Conservation (phyloP, 1,140 invertebrate genomes). For the Atopsyche davidsoni region DNA sequence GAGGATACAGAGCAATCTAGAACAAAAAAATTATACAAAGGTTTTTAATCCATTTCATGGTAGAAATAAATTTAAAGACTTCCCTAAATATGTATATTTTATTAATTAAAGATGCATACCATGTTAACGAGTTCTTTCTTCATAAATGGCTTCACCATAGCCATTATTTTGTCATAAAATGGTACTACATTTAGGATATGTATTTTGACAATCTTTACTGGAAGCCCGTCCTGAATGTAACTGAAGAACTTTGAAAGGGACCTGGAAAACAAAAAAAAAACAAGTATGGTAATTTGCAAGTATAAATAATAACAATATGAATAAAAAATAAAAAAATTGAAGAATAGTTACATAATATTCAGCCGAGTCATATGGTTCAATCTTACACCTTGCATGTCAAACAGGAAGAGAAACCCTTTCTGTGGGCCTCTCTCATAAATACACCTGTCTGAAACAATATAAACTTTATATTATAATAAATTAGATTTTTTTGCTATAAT, state of each 20-base stretch:
- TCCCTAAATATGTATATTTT: no score
- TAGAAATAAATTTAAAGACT: no score
- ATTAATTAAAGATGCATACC: constrained; percentile 1
- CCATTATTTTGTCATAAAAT: not conserved
- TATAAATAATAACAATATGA: not conserved
- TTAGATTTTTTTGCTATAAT: no score
- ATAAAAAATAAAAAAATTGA: not conserved
- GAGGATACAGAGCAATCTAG: constrained; percentile 42
- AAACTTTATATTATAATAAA: no score
- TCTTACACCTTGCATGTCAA: constrained; percentile 54
- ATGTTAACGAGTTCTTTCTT: not conserved
- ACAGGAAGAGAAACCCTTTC: constrained; percentile 54
- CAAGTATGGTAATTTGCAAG: not conserved
- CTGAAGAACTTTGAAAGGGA: not conserved
- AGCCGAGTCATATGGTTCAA: constrained; percentile 52
- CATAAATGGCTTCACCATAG: not conserved
- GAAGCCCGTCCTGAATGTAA: not conserved
- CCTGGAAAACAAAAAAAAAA: not conserved
- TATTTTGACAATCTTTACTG: not conserved
- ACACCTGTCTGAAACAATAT: constrained; percentile 47
- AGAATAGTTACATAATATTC: constrained; percentile 44
- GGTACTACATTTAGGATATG: not conserved
- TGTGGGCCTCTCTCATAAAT: constrained; percentile 46
- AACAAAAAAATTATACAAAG: constrained; percentile 18
- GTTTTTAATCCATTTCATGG: no score